Conservation (phyloP, 2,113 vertebrate genomes). For the Brachypodius melanocephalos region DNA sequence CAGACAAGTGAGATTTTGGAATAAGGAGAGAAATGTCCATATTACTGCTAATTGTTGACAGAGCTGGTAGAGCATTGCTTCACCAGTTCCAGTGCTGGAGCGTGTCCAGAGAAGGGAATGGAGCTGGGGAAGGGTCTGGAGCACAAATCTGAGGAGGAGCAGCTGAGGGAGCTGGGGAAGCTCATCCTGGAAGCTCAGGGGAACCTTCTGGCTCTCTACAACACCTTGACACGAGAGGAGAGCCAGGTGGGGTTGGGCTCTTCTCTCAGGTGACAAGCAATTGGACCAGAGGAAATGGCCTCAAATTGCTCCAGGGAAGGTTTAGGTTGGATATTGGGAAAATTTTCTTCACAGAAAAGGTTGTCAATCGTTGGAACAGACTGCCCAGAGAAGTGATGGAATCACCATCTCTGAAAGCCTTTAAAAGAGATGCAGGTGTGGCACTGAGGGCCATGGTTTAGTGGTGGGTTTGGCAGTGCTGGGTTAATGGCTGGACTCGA, state of each 20-base stretch:
- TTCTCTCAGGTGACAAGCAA: neutral
- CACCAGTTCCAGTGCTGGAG: neutral
- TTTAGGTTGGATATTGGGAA: neutral
- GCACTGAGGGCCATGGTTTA: neutral
- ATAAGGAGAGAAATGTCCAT: neutral
- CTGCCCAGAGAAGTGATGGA: neutral
- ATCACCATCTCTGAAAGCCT: neutral
- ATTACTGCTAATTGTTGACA: neutral
- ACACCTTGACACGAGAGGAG: accelerated
- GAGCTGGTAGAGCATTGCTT: neutral
- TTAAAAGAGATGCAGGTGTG: neutral
- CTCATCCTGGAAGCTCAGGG: neutral
- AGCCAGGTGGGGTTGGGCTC: neutral
- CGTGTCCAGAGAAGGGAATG: accelerated
- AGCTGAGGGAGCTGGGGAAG: neutral
- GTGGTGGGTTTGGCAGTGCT: neutral
- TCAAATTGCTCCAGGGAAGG: neutral
- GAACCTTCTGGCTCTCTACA: accelerated
- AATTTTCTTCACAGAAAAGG: neutral
- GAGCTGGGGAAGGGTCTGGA: neutral
- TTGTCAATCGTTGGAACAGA: neutral
- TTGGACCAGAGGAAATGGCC: neutral
- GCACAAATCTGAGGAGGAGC: neutral
- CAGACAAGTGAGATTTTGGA: neutral
- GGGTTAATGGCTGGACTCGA: accelerated